phyloP scores from a whole-genome alignment of 2,113 vertebrate genomes.

The Xenopus laevis region DNA sequence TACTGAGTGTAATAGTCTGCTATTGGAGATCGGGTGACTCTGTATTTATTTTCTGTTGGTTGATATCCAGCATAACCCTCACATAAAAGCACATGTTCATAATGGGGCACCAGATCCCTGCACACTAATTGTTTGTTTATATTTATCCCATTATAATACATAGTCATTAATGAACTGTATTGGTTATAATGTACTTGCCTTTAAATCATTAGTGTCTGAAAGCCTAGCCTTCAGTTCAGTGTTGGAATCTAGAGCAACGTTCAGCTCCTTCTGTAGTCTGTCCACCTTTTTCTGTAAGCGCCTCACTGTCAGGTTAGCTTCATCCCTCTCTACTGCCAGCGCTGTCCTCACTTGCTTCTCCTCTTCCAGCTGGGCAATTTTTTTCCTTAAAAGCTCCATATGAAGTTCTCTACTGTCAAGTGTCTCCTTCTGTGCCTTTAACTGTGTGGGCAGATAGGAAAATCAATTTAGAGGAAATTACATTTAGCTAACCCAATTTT shows the following conservation, averaged over 20 bases:
- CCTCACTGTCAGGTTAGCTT: conserved; percentile 61
- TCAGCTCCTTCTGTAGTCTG: conserved; percentile 76
- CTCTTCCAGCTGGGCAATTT: conserved; percentile 78
- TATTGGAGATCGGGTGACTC: no score
- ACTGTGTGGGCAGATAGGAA: conserved; percentile 53
- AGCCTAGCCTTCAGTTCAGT: conserved; percentile 79
- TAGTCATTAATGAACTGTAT: no score
- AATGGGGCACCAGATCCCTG: no score
- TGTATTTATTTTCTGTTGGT: no score
- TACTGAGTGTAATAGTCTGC: no score
- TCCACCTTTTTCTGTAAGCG: conserved; percentile 79
- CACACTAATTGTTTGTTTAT: no score
- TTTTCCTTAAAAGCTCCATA: conserved; percentile 77
- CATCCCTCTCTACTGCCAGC: conserved; percentile 67
- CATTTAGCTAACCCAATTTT: no score
- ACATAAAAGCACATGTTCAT: no score
- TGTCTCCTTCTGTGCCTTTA: conserved; percentile 80
- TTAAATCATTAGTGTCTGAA: conserved; percentile 77
- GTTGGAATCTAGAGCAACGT: conserved; percentile 59
- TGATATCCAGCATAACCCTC: no score
- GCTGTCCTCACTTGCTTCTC: conserved; percentile 67
- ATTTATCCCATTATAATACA: no score
- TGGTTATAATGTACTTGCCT: conserved; percentile 64
- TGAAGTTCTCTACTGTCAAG: conserved; percentile 83
- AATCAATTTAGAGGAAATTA: background rate